Conservation (phyloP, 2,113 vertebrate species). For the Alectura lathami region DNA sequence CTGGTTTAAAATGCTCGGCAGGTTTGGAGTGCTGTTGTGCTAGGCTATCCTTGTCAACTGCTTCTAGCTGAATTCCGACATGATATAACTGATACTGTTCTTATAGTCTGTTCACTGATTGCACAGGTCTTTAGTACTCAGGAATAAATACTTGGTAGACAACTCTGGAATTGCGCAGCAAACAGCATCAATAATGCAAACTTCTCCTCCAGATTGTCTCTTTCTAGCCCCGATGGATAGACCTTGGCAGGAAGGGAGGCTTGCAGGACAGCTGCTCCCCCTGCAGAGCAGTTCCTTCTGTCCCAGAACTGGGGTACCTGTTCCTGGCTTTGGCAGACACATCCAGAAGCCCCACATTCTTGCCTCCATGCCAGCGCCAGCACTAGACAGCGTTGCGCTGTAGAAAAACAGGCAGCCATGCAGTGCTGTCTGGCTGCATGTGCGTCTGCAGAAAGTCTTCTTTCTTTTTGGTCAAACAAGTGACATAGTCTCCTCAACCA, state of each 20-base stretch:
- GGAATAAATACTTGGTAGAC: not conserved
- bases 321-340: not conserved
- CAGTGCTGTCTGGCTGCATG: not conserved
- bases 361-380: not conserved
- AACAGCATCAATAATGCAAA: not conserved
- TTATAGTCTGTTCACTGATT: not conserved
- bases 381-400: not conserved
- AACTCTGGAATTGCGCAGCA: not conserved
- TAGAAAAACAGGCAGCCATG: fast-evolving
- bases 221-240: not conserved
- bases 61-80: constrained; percentile 10
- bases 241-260: not conserved
- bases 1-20: not conserved
- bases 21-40: not conserved
- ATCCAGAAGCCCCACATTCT: not conserved
- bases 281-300: not conserved
- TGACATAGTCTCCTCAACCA: not conserved
- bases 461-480: not conserved
- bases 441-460: not conserved
- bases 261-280: not conserved
- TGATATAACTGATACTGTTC: not conserved
- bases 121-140: not conserved
- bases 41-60: not conserved
- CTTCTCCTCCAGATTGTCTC: not conserved
- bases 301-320: not conserved